Evolutionary conservation across 2,888 invertebrate genomes (phyloP), one percentile per base, ranked within the genome.

Genomic region (Philonicus albiceps): DNA sequence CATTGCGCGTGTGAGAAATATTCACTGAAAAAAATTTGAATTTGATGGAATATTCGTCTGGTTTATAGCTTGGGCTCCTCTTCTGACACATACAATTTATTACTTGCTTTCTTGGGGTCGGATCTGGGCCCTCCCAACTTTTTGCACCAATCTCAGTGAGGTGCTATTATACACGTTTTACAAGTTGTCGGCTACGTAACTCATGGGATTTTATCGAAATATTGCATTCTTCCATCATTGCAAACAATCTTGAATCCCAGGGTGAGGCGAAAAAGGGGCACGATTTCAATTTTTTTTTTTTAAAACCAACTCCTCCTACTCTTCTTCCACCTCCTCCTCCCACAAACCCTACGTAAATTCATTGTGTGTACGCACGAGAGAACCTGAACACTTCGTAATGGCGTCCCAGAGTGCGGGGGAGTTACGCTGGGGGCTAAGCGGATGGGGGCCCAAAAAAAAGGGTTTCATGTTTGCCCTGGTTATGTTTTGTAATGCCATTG

Each of bases 201-300:
- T 64, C 64, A 19, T 64, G 64, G 64, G 64, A 64, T 43, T 49
- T 22, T 78, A 78, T 43, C 27, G 49, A 78, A 78, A 43, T 49
- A 43, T 49, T 78, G 78, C 78, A 78, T 78, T 78, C 49, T 78
- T 49, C 49, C 49, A 78, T 43, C 43, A 78, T 78, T 78, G 22
- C 30, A 27, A 78, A 49, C 49, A 78, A 49, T 49, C 78, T 16
- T 5, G 7, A 43, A 53, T 43, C 22, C 19, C 78, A 49, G 22
- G 22, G 40, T 13, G 49, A 43, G 53, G 49, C 13, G 43, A 76
- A 27, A 19, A 1, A 13, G 78, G 3, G 49, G 43, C 49, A 78
- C 49, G 53, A 78, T 78, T 49, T 78, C 27, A 78, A 78, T 78
- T 78, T 64, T 64, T 64, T 27, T 78, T 75, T 75, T 34, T 75